Base-by-base conservation (phyloP, 2,797 vertebrate species). In the Cetoscarus ocellatus region DNA sequence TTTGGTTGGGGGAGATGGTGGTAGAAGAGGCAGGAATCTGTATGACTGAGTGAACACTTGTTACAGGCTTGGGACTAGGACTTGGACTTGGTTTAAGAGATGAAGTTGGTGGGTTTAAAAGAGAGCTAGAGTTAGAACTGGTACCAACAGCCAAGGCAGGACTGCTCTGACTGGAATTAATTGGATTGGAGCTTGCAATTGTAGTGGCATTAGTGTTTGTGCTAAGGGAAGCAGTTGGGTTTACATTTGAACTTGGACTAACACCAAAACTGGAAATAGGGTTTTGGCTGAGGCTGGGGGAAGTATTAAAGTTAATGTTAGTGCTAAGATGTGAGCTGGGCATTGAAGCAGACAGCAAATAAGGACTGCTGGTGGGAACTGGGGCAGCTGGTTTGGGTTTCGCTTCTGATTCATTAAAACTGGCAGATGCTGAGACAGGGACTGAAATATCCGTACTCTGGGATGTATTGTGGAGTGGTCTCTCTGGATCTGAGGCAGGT, bases 1-100 rank as follows among this genome's bases (percentile, higher is more conserved):
- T 98, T 81, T 98, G 98, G 86, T 93, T 98, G 73, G 95, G 93
- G 45, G 96, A 91, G 85, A 96, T 92, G 48, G 96, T 91, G 66
- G 94, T 93, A 60, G 97, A 96, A 49, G 95, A 96, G 52, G 95
- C 91, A 55, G 97, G 94, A 73, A 96, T 96, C 62, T 97, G 96
- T 82, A 97, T 92, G 48, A 96, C 94, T 5, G 96, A 93, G 84
- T 97, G 92, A 77, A 95, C 92, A 79, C 78, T 95, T 77, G 94
- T 89, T 47, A 90, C 75, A 39, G 92, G 82, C 83, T 94, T 95
- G 58, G 88, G 75, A 73, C 82, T 89, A 34, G 88, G 84, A 74
- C 67, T 92, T 67, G 82, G 84, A 75, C 67, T 92, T 67, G 80
- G 65, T 73, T 92, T 95, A 39, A 67, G 57, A 80, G 70, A 42